These are phyloP conservation scores for Rhineura floridana DNA, from an alignment of 2,113 vertebrate species.

Conservation along the genomic window DNA sequence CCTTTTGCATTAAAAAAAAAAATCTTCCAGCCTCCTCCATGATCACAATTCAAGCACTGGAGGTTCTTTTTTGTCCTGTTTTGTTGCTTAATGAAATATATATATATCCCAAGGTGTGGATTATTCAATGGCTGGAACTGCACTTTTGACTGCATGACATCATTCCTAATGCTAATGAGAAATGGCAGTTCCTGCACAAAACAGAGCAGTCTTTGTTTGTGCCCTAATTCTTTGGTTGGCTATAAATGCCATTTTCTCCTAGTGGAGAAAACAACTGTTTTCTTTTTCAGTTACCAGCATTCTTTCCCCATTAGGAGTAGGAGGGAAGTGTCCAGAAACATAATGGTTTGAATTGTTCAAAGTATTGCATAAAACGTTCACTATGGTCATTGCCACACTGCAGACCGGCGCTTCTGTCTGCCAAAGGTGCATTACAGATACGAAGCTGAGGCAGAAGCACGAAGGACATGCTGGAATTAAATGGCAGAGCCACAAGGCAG, in stretches of 20 bases:
- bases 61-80: background rate
- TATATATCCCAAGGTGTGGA: background rate
- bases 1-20: background rate
- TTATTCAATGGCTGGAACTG: slow-evolving; percentile 39
- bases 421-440: background rate
- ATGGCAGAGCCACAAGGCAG: background rate
- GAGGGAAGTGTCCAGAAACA: background rate
- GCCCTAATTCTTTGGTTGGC: slow-evolving; percentile 48
- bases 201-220: slow-evolving; percentile 8
- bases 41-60: background rate
- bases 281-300: slow-evolving; percentile 19
- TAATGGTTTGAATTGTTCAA: slow-evolving; percentile 22
- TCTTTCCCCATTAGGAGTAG: slow-evolving; percentile 1
- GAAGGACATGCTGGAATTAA: background rate
- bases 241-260: slow-evolving; percentile 36
- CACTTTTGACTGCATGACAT: slow-evolving; percentile 58
- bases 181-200: slow-evolving; percentile 37
- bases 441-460: background rate
- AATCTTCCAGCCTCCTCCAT: background rate
- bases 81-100: background rate
- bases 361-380: slow-evolving; percentile 27
- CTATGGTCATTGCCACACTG: slow-evolving; percentile 7
- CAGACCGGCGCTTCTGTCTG: background rate
- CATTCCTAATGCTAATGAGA: slow-evolving; percentile 47
- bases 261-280: background rate